phyloP scores from a whole-genome alignment of 2,888 invertebrate species.

The Hirtodrosophila confusa region DNA sequence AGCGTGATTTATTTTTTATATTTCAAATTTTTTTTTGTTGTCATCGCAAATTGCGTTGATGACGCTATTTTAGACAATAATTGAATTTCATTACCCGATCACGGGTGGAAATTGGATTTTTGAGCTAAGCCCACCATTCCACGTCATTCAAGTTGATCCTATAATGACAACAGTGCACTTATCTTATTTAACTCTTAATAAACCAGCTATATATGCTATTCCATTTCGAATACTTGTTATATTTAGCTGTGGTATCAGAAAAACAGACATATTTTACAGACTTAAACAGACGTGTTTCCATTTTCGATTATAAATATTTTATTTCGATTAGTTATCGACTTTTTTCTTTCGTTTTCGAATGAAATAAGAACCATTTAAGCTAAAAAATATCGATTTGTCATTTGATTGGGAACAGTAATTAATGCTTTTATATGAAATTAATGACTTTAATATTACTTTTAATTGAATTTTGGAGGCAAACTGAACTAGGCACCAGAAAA shows the following conservation, averaged over 20 bases:
- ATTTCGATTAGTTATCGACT: too few species aligned
- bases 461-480: neutral
- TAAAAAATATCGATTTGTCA: too few species aligned
- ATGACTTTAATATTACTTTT: too few species aligned
- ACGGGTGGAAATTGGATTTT: constrained; percentile 19
- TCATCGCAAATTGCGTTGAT: constrained; percentile 9
- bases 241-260: too few species aligned
- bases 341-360: too few species aligned
- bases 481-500: neutral
- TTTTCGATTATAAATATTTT: too few species aligned
- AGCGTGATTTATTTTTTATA: constrained; percentile 11
- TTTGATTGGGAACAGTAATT: too few species aligned
- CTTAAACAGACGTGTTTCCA: too few species aligned
- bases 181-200: neutral
- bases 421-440: too few species aligned
- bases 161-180: constrained; percentile 2
- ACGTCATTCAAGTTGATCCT: constrained; percentile 17
- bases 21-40: constrained; percentile 14
- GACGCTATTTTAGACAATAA: constrained; percentile 22
- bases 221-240: too few species aligned
- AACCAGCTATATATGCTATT: neutral
- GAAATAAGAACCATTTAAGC: too few species aligned
- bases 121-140: constrained; percentile 6
- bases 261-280: too few species aligned
- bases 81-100: constrained; percentile 27